Conservation (phyloP, 2,113 vertebrate genomes). For the Chelonoidis abingdonii region DNA sequence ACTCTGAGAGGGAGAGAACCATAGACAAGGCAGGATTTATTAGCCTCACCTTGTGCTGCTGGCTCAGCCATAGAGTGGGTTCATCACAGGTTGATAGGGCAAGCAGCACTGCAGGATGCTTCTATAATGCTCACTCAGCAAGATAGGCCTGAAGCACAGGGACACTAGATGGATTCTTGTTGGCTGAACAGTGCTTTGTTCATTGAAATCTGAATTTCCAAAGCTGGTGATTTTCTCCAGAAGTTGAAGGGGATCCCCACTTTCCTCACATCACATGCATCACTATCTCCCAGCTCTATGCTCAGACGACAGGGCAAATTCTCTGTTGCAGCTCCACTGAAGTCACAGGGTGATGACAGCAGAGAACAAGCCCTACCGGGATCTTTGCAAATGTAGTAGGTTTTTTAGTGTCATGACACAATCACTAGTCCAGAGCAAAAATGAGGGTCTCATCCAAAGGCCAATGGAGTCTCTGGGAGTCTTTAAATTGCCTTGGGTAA, state of each 20-base stretch:
- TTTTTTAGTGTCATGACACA: neutral
- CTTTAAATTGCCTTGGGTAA: neutral
- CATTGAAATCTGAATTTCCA: neutral
- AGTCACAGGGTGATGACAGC: neutral
- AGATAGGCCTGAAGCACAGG: neutral
- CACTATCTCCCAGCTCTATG: neutral
- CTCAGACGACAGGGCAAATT: neutral
- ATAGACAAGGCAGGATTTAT: neutral
- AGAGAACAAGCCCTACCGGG: neutral
- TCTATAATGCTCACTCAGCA: neutral
- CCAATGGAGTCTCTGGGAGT: neutral
- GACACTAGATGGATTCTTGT: neutral
- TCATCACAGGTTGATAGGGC: neutral
- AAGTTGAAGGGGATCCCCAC: neutral
- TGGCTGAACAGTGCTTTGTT: neutral
- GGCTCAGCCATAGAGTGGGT: neutral
- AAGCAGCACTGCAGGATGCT: neutral
- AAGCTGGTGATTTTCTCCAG: neutral
- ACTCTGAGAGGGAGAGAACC: constrained; percentile 57
- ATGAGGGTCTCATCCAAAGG: neutral
- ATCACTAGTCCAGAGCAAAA: neutral
- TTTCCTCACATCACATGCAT: neutral
- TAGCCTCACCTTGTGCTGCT: neutral
- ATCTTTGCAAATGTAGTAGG: neutral
- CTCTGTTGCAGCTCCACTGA: neutral